These are phyloP conservation scores for Drosophila emarginata DNA, from an alignment of 2,888 invertebrate species.

Conservation along the genomic window DNA sequence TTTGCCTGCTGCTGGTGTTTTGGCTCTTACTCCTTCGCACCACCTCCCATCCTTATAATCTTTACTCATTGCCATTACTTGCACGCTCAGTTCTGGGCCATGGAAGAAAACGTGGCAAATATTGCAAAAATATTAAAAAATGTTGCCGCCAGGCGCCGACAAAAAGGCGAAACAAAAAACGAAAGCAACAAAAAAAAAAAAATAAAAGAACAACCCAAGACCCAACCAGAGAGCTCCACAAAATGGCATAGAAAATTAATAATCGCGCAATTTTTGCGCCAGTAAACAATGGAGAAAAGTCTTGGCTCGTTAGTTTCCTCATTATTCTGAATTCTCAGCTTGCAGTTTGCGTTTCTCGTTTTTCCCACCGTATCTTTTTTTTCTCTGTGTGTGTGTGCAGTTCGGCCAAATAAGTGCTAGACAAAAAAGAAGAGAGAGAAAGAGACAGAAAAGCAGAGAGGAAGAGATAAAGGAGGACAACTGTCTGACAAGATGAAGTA, in stretches of 20 bases:
- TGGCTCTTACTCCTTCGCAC: background rate
- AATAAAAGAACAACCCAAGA: background rate
- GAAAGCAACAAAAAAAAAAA: background rate
- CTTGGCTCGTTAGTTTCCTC: slow-evolving; percentile 79
- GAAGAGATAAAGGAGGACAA: slow-evolving; percentile 39
- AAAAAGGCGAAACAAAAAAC: slow-evolving; percentile 39
- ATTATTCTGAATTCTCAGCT: slow-evolving; percentile 70
- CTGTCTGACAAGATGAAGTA: slow-evolving; percentile 49
- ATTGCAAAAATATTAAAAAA: slow-evolving; percentile 68
- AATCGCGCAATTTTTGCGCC: slow-evolving; percentile 78
- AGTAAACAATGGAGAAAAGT: slow-evolving; percentile 77
- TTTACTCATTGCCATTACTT: slow-evolving; percentile 35
- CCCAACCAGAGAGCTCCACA: slow-evolving; percentile 45
- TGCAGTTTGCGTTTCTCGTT: slow-evolving; percentile 18
- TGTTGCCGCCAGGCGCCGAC: slow-evolving; percentile 57
- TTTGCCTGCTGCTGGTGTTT: slow-evolving; percentile 36
- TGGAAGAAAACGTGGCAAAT: slow-evolving; percentile 50
- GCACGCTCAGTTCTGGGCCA: slow-evolving; percentile 42
- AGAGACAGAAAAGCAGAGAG: slow-evolving; percentile 31
- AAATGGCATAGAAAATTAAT: slow-evolving; percentile 78
- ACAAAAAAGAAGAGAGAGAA: slow-evolving; percentile 30
- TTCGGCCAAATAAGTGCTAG: slow-evolving; percentile 39
- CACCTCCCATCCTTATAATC: background rate
- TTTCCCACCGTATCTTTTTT: slow-evolving; percentile 4
- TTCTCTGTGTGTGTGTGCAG: slow-evolving; percentile 46